phyloP scores from a whole-genome alignment of 2,888 invertebrate genomes.

The Petrolisthes manimaculis region DNA sequence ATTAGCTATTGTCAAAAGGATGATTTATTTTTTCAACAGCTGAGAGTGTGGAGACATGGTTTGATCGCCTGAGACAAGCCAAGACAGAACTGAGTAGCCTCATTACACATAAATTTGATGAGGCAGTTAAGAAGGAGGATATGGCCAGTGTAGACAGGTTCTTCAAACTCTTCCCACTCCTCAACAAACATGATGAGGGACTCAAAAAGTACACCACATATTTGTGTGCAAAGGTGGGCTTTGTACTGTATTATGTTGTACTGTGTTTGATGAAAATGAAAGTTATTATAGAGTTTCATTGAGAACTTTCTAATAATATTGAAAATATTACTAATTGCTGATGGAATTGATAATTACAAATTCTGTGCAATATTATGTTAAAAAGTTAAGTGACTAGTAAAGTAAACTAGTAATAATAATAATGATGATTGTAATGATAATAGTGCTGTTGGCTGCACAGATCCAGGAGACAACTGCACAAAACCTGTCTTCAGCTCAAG shows the following conservation, averaged over 20 bases:
- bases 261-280: not conserved
- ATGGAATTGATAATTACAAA: not conserved
- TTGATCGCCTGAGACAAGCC: slow-evolving; percentile 81
- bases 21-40: slow-evolving; percentile 14
- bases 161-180: slow-evolving; percentile 95
- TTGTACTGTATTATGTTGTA: slow-evolving; percentile 13
- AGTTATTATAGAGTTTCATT: not conserved
- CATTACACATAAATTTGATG: slow-evolving; percentile 86
- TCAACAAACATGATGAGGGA: slow-evolving; percentile 92
- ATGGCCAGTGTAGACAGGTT: slow-evolving; percentile 91
- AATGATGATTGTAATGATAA: too few relatives aligned
- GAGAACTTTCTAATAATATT: not conserved
- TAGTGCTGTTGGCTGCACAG: slow-evolving; percentile 63
- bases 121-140: slow-evolving; percentile 89
- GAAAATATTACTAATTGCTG: not conserved
- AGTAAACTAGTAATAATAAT: too few relatives aligned
- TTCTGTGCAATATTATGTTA: not conserved
- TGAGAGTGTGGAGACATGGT: slow-evolving; percentile 79
- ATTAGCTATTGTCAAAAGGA: too few relatives aligned
- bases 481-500: slow-evolving; percentile 79
- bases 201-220: slow-evolving; percentile 89
- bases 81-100: slow-evolving; percentile 79
- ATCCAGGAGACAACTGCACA: slow-evolving; percentile 79
- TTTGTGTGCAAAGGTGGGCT: slow-evolving; percentile 81
- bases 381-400: too few relatives aligned